phyloP scores from a whole-genome alignment of 2,113 vertebrate genomes.

The Pterocles burchelli region DNA sequence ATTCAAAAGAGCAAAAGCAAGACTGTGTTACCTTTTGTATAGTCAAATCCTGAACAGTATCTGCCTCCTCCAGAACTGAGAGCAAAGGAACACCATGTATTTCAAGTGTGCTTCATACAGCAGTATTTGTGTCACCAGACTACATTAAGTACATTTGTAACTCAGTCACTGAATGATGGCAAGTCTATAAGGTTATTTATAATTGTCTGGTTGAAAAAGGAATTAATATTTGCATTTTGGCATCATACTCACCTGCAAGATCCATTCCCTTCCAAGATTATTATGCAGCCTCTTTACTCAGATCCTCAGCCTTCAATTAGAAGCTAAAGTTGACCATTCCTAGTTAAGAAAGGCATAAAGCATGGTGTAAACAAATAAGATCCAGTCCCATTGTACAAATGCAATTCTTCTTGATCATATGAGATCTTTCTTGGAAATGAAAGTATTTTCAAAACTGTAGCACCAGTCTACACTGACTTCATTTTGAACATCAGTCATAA shows the following conservation, averaged over 20 bases:
- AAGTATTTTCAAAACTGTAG: not conserved
- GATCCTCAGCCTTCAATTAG: not conserved
- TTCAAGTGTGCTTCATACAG: not conserved
- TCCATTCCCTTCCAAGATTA: not conserved
- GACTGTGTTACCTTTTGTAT: not conserved
- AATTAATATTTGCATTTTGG: not conserved
- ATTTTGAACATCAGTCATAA: not conserved
- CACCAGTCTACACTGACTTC: not conserved
- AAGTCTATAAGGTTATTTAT: not conserved
- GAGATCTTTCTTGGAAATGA: not conserved
- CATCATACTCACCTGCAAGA: not conserved
- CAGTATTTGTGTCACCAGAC: not conserved
- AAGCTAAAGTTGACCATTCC: not conserved
- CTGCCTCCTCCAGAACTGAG: not conserved
- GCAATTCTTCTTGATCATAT: not conserved
- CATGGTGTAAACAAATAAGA: not conserved
- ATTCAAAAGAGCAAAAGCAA: not conserved
- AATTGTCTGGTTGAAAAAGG: not conserved
- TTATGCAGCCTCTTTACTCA: not conserved
- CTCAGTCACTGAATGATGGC: not conserved
- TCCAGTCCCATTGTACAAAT: not conserved
- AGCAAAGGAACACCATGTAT: not conserved
- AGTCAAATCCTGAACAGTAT: accelerated
- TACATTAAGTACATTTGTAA: not conserved
- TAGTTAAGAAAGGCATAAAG: not conserved